Evolutionary conservation across 2,888 invertebrate species (phyloP).

Genomic region (Temnothorax ravouxi): DNA sequence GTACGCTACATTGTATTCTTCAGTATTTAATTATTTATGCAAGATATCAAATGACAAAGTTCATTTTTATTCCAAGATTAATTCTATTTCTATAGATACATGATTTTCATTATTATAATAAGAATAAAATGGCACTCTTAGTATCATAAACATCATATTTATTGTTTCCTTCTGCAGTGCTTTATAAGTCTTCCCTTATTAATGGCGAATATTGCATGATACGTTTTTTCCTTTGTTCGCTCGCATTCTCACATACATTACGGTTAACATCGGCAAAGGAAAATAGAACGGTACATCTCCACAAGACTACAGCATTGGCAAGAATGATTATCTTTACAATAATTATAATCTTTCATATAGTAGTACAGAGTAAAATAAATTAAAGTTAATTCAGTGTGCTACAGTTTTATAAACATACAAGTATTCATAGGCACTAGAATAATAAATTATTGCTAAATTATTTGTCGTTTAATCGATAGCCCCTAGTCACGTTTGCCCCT

Average conservation of each 20-base stretch:
- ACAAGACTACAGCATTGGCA: conserved; percentile 75
- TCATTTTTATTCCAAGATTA: not conserved
- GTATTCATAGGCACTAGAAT: conserved; percentile 67
- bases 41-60: not conserved
- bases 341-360: conserved; percentile 55
- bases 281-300: conserved; percentile 64
- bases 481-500: not conserved
- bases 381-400: conserved; percentile 49
- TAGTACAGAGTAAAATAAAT: conserved; percentile 68
- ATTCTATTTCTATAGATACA: not conserved
- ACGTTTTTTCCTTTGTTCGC: conserved; percentile 45
- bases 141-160: conserved; percentile 51
- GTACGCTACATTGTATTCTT: not conserved
- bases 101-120: conserved; percentile 1
- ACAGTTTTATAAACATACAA: conserved; percentile 61
- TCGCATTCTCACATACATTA: conserved; percentile 64
- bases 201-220: conserved; percentile 65
- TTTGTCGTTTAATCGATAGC: conserved; percentile 37
- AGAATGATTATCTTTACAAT: conserved; percentile 75
- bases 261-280: conserved; percentile 59
- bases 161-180: conserved; percentile 57
- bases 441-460: conserved; percentile 75
- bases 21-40: not conserved
- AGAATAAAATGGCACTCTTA: conserved; percentile 31
- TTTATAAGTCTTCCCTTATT: conserved; percentile 68